These are phyloP conservation scores for Eurypyga helias DNA, from an alignment of 2,113 vertebrate species.

Conservation along the genomic window DNA sequence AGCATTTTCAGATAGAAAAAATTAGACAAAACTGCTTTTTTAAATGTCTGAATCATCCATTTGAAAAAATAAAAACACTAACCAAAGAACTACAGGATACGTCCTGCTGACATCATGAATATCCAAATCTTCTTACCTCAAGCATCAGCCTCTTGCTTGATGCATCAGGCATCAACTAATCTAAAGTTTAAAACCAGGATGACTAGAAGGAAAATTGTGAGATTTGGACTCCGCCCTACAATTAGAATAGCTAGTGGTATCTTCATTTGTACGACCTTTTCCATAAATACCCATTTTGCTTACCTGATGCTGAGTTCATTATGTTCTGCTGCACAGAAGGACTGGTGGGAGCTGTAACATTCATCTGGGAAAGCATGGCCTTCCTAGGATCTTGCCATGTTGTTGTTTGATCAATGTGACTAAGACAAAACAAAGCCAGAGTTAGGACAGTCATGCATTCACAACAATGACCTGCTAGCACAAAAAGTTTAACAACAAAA, in stretches of 20 bases:
- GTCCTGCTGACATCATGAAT: neutral
- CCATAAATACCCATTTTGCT: constrained; percentile 25
- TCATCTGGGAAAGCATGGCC: constrained; percentile 92
- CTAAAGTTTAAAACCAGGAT: neutral
- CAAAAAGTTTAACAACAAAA: neutral
- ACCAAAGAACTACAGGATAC: neutral
- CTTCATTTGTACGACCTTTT: neutral
- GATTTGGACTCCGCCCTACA: neutral
- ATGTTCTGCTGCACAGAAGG: constrained; percentile 90
- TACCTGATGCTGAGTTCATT: constrained; percentile 91
- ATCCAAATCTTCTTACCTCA: neutral
- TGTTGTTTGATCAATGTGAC: constrained; percentile 96
- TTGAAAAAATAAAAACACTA: neutral
- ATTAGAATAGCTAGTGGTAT: neutral
- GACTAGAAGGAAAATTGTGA: neutral
- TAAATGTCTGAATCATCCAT: neutral
- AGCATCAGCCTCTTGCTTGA: neutral
- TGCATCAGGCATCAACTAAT: neutral
- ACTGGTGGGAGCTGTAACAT: constrained; percentile 85
- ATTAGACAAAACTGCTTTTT: neutral
- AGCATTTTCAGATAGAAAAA: neutral
- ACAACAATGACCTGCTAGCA: neutral
- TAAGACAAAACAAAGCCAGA: constrained; percentile 71
- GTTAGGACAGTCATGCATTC: constrained; percentile 43
- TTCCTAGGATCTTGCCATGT: constrained; percentile 98